Conservation (phyloP, 1,140 invertebrate species). For the Probaryconus sp. region DNA sequence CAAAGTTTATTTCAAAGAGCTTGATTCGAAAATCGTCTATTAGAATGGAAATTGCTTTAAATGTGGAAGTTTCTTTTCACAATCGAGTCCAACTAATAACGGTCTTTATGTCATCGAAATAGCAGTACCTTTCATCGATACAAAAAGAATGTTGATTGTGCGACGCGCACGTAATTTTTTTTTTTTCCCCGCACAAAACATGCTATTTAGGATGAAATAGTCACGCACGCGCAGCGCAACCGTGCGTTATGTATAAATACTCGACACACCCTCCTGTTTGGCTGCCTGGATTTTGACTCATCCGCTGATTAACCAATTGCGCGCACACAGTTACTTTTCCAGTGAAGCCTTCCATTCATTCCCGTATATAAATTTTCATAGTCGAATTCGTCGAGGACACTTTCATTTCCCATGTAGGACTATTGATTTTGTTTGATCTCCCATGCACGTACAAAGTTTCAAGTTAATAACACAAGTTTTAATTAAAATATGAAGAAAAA, state of each 20-base stretch:
- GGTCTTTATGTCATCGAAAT: constrained; percentile 10
- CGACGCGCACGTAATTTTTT: constrained; percentile 6
- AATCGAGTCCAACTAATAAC: constrained; percentile 10
- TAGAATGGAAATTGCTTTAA: constrained; percentile 3
- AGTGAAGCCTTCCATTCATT: constrained; percentile 30
- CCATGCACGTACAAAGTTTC: background rate
- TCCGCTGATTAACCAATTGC: constrained; percentile 68
- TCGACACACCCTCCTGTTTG: constrained; percentile 65
- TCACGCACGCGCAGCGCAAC: constrained; percentile 27
- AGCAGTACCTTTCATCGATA: constrained; percentile 29
- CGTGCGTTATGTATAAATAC: constrained; percentile 45
- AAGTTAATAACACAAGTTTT: no score
- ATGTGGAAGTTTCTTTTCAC: background rate
- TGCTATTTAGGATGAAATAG: constrained; percentile 13
- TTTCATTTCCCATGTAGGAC: constrained; percentile 32
- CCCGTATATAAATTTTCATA: constrained; percentile 37
- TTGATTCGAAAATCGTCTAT: no score
- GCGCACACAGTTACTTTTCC: constrained; percentile 47
- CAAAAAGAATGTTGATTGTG: constrained; percentile 16
- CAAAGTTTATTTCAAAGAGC: no score
- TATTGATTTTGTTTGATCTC: constrained; percentile 36
- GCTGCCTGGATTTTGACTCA: constrained; percentile 67
- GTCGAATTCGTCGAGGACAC: constrained; percentile 13
- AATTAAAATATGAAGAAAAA: no score
- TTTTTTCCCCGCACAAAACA: constrained; percentile 21